phyloP scores from a whole-genome alignment of 1,140 invertebrate genomes.

The Psix sp. region DNA sequence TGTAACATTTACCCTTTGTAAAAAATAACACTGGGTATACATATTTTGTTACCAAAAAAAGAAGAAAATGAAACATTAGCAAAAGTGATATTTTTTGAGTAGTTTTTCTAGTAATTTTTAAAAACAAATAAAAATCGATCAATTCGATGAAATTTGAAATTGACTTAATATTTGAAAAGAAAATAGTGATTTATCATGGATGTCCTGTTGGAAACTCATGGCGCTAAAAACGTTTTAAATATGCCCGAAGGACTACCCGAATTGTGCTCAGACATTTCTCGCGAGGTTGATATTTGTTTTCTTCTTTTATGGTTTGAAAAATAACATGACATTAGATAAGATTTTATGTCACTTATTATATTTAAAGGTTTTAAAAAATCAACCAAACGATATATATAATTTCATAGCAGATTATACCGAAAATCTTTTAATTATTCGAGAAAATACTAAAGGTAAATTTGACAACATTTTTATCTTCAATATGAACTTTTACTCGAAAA shows the following conservation, averaged over 20 bases:
- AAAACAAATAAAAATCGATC: not conserved
- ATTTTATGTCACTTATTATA: conserved; percentile 1
- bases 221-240: conserved; percentile 64
- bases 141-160: not conserved
- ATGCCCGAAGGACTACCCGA: conserved; percentile 82
- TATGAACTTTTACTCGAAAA: conserved; percentile 7
- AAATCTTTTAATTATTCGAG: conserved; percentile 82
- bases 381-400: conserved; percentile 80
- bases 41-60: too few species aligned
- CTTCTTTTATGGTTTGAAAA: not conserved
- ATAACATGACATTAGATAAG: conserved; percentile 2
- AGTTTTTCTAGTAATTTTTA: too few species aligned
- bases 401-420: conserved; percentile 85
- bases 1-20: too few species aligned
- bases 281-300: too few species aligned
- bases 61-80: too few species aligned
- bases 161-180: not conserved
- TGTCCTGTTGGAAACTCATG: conserved; percentile 62
- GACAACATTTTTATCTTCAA: conserved; percentile 2
- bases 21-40: too few species aligned
- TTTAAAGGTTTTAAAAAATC: conserved; percentile 78
- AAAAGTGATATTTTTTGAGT: too few species aligned
- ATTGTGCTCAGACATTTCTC: conserved; percentile 82
- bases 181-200: conserved; percentile 59
- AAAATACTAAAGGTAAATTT: conserved; percentile 76